Percentiles rank a stretch among this genome's conserved stretches.
phyloP scores from a whole-genome alignment of 2,888 invertebrate species.

The Pseudoips prasinana region DNA sequence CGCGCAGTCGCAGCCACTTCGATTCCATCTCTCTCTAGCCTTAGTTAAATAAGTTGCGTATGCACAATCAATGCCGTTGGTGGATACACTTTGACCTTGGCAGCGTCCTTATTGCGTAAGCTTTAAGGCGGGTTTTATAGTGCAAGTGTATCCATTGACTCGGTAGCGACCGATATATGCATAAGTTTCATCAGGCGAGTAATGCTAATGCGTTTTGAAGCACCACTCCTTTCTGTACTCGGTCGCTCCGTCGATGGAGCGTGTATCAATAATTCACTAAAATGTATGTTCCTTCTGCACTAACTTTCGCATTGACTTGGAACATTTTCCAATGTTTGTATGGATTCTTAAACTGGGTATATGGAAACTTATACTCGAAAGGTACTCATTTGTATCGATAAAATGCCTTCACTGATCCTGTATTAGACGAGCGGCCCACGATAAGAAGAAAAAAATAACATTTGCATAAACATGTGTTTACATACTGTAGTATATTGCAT shows the following conservation, averaged over 20 bases:
- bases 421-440: too few species aligned
- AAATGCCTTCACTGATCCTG: too few species aligned
- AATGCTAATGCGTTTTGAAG: slow-evolving; percentile 64
- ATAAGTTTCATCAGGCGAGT: slow-evolving; percentile 50
- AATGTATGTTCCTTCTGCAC: slow-evolving; percentile 17
- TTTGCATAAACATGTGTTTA: too few species aligned
- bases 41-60: slow-evolving; percentile 37
- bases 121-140: too few species aligned
- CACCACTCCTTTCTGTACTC: slow-evolving; percentile 50
- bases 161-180: too few species aligned
- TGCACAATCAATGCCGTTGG: too few species aligned
- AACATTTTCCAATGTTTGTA: slow-evolving; percentile 3
- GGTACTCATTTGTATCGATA: too few species aligned
- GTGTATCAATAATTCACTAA: slow-evolving; percentile 44
- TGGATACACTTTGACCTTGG: too few species aligned
- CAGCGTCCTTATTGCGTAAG: too few species aligned
- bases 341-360: neutral
- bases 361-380: neutral
- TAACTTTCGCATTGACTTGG: slow-evolving; percentile 11
- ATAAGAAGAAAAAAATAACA: too few species aligned
- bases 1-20: slow-evolving; percentile 27
- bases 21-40: slow-evolving; percentile 33
- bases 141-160: too few species aligned
- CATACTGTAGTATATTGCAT: too few species aligned
- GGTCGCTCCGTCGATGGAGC: slow-evolving; percentile 45